Conservation (phyloP, 1,140 invertebrate genomes). For the Contarinia nasturtii region DNA sequence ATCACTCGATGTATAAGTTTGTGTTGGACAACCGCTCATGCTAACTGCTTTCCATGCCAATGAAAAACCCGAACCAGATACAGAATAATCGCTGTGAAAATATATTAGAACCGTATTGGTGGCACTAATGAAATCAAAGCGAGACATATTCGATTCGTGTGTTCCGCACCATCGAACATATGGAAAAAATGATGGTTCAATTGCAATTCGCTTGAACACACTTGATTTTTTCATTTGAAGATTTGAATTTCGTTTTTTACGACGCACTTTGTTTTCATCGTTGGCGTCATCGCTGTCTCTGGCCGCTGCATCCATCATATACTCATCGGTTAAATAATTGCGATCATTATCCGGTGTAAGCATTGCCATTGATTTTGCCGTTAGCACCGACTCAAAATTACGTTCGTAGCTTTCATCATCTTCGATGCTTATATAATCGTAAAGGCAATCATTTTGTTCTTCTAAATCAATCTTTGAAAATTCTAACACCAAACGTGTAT, state of each 20-base stretch:
- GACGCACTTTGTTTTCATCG: background rate
- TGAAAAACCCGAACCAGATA: slow-evolving; percentile 40
- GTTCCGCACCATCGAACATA: slow-evolving; percentile 32
- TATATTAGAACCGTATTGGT: slow-evolving; percentile 34
- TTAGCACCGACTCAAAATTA: background rate
- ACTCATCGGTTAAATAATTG: background rate
- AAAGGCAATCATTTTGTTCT: slow-evolving; percentile 50
- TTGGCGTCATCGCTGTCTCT: background rate
- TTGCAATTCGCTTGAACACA: background rate
- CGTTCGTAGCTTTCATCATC: slow-evolving; percentile 8
- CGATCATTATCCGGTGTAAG: background rate
- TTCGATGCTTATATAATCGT: slow-evolving; percentile 39
- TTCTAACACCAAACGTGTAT: slow-evolving; percentile 39
- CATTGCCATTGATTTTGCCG: slow-evolving; percentile 6
- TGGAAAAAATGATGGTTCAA: slow-evolving; percentile 9
- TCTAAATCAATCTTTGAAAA: slow-evolving; percentile 50
- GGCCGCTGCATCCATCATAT: background rate
- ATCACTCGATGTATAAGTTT: slow-evolving; percentile 38
- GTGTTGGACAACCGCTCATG: slow-evolving; percentile 39
- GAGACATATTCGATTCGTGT: slow-evolving; percentile 29
- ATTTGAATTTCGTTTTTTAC: background rate
- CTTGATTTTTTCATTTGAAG: background rate
- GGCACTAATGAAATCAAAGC: slow-evolving; percentile 37
- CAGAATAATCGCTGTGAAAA: slow-evolving; percentile 53
- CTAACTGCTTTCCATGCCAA: slow-evolving; percentile 45